Base-by-base conservation (phyloP, 2,797 vertebrate genomes). In the Urosaurus nigricauda region DNA sequence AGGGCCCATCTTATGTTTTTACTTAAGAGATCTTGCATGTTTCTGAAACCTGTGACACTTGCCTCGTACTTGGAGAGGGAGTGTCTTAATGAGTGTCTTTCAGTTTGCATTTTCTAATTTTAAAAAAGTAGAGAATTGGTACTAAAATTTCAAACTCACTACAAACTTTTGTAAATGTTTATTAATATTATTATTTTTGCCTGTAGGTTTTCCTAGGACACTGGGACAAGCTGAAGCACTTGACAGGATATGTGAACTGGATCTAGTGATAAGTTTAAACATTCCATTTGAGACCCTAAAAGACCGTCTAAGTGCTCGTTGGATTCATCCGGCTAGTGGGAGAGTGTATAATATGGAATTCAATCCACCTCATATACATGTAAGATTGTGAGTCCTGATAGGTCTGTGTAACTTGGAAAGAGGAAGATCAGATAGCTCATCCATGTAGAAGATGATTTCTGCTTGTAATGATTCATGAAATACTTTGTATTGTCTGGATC, bases 311-410 rank as follows among this genome's bases (percentile, higher is more conserved):
- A 98, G 98, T 2, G 97, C 98, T 74, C 97, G 98, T 87, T 99
- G 98, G 98, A 96, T 99, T 91, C 98, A 99, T 88, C 98, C 95
- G 0, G 90, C 94, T 92, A 99, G 98, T 0, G 98, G 98, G 4
- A 97, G 98, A 91, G 98, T 99, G 60, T 99, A 99, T 96, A 99
- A 99, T 96, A 97, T 98, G 98, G 97, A 98, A 94, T 99, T 99
- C 97, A 99, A 99, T 94, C 98, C 98, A 0, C 98, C 98, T 14
- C 97, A 92, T 0, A 95, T 97, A 12, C 97, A 97, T 92, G 99
- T 99, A 86, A 95, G 97, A n/a, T 43, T 21, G 77, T 43, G 32
- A 47, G 60, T 77, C 11, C 21, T 81, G 16, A n/a, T 71, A 71
- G 4, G 24, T n/a, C 56, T 40, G 7, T 68, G 12, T 53, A 35